Percentiles rank a stretch among this genome's conserved stretches.
phyloP scores from a whole-genome alignment of 2,888 invertebrate species.

The Caradrina kadenii region DNA sequence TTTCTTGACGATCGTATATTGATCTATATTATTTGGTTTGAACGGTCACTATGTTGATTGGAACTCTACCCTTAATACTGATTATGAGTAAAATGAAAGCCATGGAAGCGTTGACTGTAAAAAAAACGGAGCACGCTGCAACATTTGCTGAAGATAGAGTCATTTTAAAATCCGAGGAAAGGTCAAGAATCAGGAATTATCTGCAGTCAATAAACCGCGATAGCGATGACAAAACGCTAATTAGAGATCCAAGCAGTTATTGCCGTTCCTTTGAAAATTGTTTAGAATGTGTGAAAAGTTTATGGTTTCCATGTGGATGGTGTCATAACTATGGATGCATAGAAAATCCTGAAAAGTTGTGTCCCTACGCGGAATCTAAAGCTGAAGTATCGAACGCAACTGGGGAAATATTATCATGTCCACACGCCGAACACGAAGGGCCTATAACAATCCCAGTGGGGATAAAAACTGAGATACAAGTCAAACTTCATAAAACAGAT shows the following conservation, averaged over 20 bases:
- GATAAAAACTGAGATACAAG: constrained; percentile 63
- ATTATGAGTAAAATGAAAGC: constrained; percentile 17
- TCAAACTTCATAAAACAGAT: constrained; percentile 69
- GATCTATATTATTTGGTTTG: background rate
- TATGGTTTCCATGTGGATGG: constrained; percentile 71
- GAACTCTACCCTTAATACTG: constrained; percentile 24
- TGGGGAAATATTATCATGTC: constrained; percentile 59
- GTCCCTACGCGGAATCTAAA: constrained; percentile 54
- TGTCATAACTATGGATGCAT: constrained; percentile 76
- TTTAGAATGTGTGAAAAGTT: constrained; percentile 68
- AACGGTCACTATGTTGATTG: constrained; percentile 36
- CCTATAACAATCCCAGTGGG: constrained; percentile 68
- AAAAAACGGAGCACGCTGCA: background rate
- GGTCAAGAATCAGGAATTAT: constrained; percentile 36
- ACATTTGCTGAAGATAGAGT: constrained; percentile 5
- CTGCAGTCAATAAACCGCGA: constrained; percentile 15
- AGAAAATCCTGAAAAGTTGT: constrained; percentile 59
- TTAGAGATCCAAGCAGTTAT: constrained; percentile 51
- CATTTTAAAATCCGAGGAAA: constrained; percentile 35
- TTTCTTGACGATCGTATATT: background rate
- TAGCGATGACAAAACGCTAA: constrained; percentile 3
- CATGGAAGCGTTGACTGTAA: background rate
- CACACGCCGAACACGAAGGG: constrained; percentile 66
- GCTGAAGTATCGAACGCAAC: constrained; percentile 33
- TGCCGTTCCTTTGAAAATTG: constrained; percentile 69